These are phyloP conservation scores for Diglossa cyanea DNA, from an alignment of 2,797 vertebrate genomes.

Conservation along the genomic window DNA sequence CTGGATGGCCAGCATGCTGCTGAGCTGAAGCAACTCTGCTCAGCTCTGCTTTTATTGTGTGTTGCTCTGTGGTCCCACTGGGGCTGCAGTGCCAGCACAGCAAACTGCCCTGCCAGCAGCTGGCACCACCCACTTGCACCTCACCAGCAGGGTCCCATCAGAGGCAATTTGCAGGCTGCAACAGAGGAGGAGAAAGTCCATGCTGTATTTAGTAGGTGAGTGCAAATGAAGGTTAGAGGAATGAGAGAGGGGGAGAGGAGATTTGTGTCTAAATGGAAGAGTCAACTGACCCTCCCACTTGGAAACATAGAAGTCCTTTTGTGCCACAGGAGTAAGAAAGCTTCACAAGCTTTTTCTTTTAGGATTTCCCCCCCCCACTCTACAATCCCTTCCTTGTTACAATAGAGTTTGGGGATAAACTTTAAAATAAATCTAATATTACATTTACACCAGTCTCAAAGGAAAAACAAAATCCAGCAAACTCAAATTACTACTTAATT, in stretches of 20 bases:
- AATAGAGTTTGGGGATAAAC: slow-evolving; percentile 45
- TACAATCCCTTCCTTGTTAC: not conserved
- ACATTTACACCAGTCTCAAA: slow-evolving; percentile 39
- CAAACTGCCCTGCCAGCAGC: not conserved
- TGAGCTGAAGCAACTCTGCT: not conserved
- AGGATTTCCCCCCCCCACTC: not conserved
- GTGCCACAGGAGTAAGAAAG: not conserved
- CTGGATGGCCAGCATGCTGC: not conserved
- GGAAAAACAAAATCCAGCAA: slow-evolving; percentile 8
- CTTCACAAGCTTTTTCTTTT: not conserved
- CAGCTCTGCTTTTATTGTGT: not conserved
- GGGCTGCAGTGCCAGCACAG: not conserved
- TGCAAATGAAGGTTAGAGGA: not conserved
- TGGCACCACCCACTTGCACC: not conserved
- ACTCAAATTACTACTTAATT: slow-evolving; percentile 41
- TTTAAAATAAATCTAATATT: slow-evolving; percentile 46
- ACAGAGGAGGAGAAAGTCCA: not conserved
- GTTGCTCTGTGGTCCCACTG: not conserved
- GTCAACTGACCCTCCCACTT: not conserved
- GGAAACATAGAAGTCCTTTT: not conserved
- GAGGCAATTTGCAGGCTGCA: slow-evolving; percentile 16
- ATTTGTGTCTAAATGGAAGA: slow-evolving; percentile 10
- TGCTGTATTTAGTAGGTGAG: not conserved
- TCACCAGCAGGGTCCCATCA: not conserved
- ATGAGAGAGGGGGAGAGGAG: not conserved